Evolutionary conservation across 53 echinoderm and acorn worm genomes (phyloP).

Genomic region (Mesocentrotus franciscanus): DNA sequence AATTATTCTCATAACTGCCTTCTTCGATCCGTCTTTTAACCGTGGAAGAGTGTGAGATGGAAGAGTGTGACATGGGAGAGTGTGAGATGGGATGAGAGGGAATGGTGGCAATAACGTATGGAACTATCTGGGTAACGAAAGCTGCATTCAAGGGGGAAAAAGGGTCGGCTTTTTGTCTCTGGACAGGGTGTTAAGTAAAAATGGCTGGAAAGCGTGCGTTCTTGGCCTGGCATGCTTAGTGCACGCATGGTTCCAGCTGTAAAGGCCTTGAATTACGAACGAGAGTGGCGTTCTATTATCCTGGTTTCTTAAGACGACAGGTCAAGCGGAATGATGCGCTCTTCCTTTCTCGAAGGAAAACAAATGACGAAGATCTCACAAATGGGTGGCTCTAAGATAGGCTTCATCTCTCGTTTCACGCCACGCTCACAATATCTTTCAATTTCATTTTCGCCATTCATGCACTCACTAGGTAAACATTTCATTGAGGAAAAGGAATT

Average conservation of each 20-base stretch:
- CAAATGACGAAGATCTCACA: not conserved
- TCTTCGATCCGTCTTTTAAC: not conserved
- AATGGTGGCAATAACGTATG: not conserved
- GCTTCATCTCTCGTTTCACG: not conserved
- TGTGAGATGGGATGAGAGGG: not conserved
- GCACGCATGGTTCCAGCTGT: slow-evolving; percentile 6
- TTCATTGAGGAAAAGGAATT: not conserved
- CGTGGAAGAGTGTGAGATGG: too few species aligned
- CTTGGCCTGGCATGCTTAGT: not conserved
- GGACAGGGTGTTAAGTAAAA: not conserved
- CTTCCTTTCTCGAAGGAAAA: slow-evolving; percentile 15
- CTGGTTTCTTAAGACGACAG: slow-evolving; percentile 39
- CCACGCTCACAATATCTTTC: not conserved
- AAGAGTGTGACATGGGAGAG: not conserved
- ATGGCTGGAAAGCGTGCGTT: not conserved
- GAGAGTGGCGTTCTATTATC: slow-evolving; percentile 39
- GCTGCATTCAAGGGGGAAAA: too few species aligned
- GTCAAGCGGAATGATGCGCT: slow-evolving; percentile 47
- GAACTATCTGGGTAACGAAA: not conserved
- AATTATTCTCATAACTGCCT: slow-evolving; percentile 48
- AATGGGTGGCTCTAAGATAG: not conserved
- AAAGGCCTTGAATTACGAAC: slow-evolving; percentile 36
- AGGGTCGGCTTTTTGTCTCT: too few species aligned
- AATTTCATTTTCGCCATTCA: not conserved
- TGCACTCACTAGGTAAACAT: not conserved